These are phyloP conservation scores for Synanceia verrucosa DNA, from an alignment of 2,797 vertebrate species.

Conservation along the genomic window DNA sequence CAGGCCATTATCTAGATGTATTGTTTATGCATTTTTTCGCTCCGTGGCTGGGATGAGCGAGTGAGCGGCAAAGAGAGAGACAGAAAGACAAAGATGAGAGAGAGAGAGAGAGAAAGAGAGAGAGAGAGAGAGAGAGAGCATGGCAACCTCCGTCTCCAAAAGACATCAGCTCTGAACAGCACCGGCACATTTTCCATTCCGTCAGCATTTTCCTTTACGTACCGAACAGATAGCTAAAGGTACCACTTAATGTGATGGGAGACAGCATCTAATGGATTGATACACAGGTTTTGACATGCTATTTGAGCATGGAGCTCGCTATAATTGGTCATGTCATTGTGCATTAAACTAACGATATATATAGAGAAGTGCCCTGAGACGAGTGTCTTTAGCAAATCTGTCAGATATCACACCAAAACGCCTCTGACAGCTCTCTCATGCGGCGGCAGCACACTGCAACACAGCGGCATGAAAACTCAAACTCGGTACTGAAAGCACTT, in stretches of 20 bases:
- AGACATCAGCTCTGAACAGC: conserved; percentile 75
- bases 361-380: conserved; percentile 90
- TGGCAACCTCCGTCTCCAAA: conserved; percentile 56
- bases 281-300: conserved; percentile 96
- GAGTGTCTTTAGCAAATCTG: conserved; percentile 91
- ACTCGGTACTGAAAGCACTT: conserved; percentile 52
- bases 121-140: conserved; percentile 34
- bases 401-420: conserved; percentile 89
- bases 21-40: conserved; percentile 76
- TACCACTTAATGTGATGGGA: conserved; percentile 90
- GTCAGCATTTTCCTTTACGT: conserved; percentile 83
- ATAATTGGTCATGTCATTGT: conserved; percentile 94
- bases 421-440: conserved; percentile 86
- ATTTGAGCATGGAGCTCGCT: conserved; percentile 92
- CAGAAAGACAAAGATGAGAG: conserved; percentile 44
- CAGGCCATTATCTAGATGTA: conserved; percentile 81
- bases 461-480: conserved; percentile 66
- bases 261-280: conserved; percentile 90
- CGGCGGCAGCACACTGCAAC: conserved; percentile 77
- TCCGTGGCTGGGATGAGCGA: conserved; percentile 58
- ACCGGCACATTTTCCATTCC: conserved; percentile 80
- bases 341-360: conserved; percentile 94
- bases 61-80: conserved; percentile 40
- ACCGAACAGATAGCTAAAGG: conserved; percentile 83
- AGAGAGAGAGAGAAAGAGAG: conserved; percentile 31